Conservation (phyloP, 2,797 vertebrate species). For the Tenualosa ilisha region DNA sequence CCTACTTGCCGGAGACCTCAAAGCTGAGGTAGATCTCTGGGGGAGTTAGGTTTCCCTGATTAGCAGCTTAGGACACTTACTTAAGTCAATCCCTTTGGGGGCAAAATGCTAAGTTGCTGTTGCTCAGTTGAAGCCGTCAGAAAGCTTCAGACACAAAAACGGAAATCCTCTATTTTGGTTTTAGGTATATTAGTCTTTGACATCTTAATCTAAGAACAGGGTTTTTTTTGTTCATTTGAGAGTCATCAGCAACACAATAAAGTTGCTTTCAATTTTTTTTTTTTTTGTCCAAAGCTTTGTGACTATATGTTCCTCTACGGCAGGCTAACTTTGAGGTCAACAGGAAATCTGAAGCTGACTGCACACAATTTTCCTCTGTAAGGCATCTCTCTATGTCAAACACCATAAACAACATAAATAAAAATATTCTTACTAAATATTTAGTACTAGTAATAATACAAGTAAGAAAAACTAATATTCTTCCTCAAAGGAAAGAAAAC, state of each 20-base stretch:
- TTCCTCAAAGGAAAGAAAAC: too few relatives aligned
- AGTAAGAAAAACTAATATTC: not conserved
- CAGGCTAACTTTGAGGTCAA: not conserved
- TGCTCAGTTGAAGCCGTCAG: slow-evolving; percentile 37
- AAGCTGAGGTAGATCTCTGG: slow-evolving; percentile 30
- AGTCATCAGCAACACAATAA: not conserved
- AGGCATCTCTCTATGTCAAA: not conserved
- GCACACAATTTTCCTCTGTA: not conserved
- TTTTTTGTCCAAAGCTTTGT: not conserved
- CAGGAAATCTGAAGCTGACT: not conserved
- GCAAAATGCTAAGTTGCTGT: slow-evolving; percentile 22
- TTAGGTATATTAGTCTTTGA: slow-evolving; percentile 9
- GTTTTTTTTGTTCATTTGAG: slow-evolving; percentile 22
- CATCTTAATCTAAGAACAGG: slow-evolving; percentile 19
- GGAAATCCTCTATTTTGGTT: slow-evolving; percentile 18
- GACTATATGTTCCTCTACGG: not conserved
- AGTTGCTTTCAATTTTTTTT: not conserved
- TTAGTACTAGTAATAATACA: too few relatives aligned
- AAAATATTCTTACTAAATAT: not conserved
- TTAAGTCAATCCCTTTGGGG: slow-evolving; percentile 22
- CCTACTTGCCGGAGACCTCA: slow-evolving; percentile 24
- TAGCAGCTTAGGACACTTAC: slow-evolving; percentile 11
- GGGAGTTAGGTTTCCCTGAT: slow-evolving; percentile 27
- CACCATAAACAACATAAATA: not conserved
- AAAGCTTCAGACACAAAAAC: slow-evolving; percentile 21